Base-by-base conservation (phyloP, 2,797 vertebrate species). In the Silurus lanzhouensis region DNA sequence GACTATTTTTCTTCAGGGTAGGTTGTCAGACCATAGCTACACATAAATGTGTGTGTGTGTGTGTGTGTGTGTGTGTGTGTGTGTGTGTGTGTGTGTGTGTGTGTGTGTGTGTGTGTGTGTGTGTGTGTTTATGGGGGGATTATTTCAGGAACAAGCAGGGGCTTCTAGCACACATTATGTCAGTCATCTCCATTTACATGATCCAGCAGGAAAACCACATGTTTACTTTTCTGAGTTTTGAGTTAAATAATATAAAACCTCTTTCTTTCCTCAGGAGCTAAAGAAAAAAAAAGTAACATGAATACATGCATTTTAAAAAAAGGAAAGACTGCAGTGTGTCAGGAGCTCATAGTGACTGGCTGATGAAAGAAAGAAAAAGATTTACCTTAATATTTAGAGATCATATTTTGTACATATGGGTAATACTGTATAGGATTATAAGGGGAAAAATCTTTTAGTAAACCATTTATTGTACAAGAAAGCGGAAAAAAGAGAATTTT, bases 141-240 rank as follows among this genome's bases (percentile, higher is more conserved):
- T 48, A 14, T 79, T 80, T 64, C 38, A 64, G 61, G 22, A 64
- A 64, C 5, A 1, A 78, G 76, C 10, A 80, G 44, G 60, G 61
- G 20, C 8, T 48, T 64, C 31, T 80, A 44, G 6, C 38, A 64
- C 60, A 80, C 13, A 46, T 64, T 80, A 48, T 64, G 60, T 25
- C 44, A 80, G 78, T 80, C 78, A 80, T 64, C 27, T 44, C 77
- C 55, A 79, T 46, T 63, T 63, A 5, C 1, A 64, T 25, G 22
- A 64, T 66, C 22, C 52, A 48, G 15, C 61, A 80, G 78, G 44
- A 64, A 80, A 80, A 64, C 78, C 61, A 48, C 44, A n/a, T 80
- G 6, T 80, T 48, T 64, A 80, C 20, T 48, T 64, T 80, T 79
- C 31, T 64, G 22, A 17, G 44, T 64, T 64, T 48, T 80, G 19